Base-by-base conservation (phyloP, 2,888 invertebrate species). In the Bibio marci region DNA sequence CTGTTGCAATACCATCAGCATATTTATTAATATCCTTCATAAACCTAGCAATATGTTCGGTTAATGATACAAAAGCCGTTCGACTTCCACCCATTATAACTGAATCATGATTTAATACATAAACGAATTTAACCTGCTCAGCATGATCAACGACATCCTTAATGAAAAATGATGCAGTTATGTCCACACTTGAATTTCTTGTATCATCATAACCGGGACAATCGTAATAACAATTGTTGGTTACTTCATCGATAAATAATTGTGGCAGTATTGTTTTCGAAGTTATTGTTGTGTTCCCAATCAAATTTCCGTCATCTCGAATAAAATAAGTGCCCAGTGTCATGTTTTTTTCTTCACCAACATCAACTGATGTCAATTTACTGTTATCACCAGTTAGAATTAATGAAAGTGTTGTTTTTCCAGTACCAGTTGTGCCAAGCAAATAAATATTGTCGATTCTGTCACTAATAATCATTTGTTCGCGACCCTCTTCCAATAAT, bases 131-230 rank as follows among this genome's bases (percentile, higher is more conserved):
- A 47, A 55, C 50, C 17, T 47, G 43, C 4, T 45, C 19, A 1
- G 43, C 46, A 32, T 47, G 44, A 10, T 43, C 37, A 5, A 45
- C 48, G 15, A 53, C 52, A 32, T 49, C 49, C 40, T 54, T 54
- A 47, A 51, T 50, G 17, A 48, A 46, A 41, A 50, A 54, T 37
- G 51, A 51, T 3, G 49, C 34, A 3, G 50, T 50, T 30, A 50
- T 50, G 32, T 48, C 49, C 22, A 53, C 47, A 19, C 47, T 46
- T 4, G 47, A 50, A 8, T 37, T 42, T 38, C 52, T 37, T 14
- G 44, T 41, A 18, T 45, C 43, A 30, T 39, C 40, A 28, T 45
- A 46, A 8, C 46, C 46, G 15, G 46, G 46, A 12, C 43, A 44
- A 36, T 46, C 46, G 37, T 39, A 42, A 26, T 38, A 42, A 6